Percentiles rank a stretch among this genome's conserved stretches.
phyloP scores from a whole-genome alignment of 2,888 invertebrate genomes.

The Melitaea athalia region DNA sequence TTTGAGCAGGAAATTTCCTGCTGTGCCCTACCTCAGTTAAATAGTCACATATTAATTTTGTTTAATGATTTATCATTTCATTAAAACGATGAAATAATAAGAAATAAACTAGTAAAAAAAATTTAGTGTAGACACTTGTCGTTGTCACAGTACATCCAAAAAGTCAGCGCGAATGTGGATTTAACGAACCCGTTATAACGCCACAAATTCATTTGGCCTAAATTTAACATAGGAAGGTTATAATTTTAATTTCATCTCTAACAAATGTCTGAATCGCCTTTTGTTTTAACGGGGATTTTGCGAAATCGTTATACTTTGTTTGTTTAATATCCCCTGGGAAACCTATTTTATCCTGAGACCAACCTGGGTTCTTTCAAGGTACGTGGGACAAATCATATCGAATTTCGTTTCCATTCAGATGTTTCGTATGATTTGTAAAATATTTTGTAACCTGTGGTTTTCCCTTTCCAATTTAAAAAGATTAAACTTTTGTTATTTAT shows the following conservation, averaged over 20 bases:
- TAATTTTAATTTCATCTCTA: slow-evolving; percentile 22
- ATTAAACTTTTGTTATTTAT: no score
- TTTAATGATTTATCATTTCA: background rate
- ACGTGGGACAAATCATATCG: background rate
- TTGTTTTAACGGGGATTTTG: background rate
- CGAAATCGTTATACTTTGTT: background rate
- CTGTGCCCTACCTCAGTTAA: no score
- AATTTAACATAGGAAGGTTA: slow-evolving; percentile 21
- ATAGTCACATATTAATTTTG: background rate
- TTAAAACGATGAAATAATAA: background rate
- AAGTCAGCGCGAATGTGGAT: slow-evolving; percentile 16
- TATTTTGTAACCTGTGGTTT: no score
- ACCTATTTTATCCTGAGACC: background rate
- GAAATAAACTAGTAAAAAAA: background rate
- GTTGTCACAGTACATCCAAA: slow-evolving; percentile 5
- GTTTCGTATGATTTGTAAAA: background rate
- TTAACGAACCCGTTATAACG: slow-evolving; percentile 25
- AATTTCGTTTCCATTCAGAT: background rate
- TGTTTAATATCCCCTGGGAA: background rate
- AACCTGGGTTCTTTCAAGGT: background rate
- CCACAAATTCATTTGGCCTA: slow-evolving; percentile 15
- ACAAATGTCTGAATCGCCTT: background rate
- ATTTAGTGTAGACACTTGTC: background rate
- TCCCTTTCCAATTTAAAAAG: no score
- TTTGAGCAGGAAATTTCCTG: no score